Percentiles rank a stretch among this genome's conserved stretches.
phyloP scores from a whole-genome alignment of 1,140 invertebrate genomes.

The Scaptomyza graminum region DNA sequence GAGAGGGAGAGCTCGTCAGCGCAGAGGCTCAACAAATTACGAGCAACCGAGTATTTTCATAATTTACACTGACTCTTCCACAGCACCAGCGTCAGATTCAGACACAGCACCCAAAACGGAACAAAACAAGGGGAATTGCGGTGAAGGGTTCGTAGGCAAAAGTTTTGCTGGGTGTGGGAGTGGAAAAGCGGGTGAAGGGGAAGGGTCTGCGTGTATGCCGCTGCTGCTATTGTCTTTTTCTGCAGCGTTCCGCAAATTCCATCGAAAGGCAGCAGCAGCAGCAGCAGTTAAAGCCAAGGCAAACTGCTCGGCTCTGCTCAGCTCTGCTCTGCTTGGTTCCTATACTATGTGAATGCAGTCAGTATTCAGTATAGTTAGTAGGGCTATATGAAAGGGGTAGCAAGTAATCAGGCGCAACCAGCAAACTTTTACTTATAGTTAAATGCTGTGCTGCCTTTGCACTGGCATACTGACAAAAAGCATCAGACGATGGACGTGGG shows the following conservation, averaged over 20 bases:
- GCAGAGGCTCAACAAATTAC: slow-evolving; percentile 45
- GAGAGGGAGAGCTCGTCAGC: not conserved
- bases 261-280: slow-evolving; percentile 32
- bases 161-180: too few species aligned
- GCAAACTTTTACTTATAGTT: slow-evolving; percentile 64
- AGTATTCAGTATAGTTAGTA: too few species aligned
- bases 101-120: slow-evolving; percentile 28
- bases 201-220: not conserved
- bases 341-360: slow-evolving; percentile 8
- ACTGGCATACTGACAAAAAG: slow-evolving; percentile 53
- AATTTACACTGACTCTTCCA: slow-evolving; percentile 63
- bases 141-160: too few species aligned
- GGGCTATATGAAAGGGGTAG: slow-evolving; percentile 21
- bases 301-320: not conserved
- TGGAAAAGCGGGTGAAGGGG: too few species aligned
- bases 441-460: slow-evolving; percentile 45
- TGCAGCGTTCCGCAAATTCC: slow-evolving; percentile 36
- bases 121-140: not conserved
- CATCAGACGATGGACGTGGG: too few species aligned
- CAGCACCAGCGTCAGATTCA: slow-evolving; percentile 14
- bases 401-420: slow-evolving; percentile 61
- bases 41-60: slow-evolving; percentile 61
- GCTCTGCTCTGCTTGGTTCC: too few species aligned
- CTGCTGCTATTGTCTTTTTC: slow-evolving; percentile 55
- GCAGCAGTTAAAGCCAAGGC: slow-evolving; percentile 40